phyloP scores from a whole-genome alignment of 2,797 vertebrate genomes.

The Sebastolobus alascanus region DNA sequence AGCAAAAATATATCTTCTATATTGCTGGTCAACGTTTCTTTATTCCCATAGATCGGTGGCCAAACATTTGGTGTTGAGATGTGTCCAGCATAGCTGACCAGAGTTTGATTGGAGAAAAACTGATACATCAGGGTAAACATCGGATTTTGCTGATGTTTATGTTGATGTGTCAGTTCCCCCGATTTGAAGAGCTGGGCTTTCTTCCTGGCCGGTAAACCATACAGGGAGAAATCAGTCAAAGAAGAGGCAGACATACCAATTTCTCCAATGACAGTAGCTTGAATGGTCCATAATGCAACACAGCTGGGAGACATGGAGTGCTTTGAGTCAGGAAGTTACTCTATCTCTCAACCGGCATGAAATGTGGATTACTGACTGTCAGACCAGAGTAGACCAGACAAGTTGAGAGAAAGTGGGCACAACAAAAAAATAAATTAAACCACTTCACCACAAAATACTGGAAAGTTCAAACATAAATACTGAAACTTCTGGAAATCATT shows the following conservation, averaged over 20 bases:
- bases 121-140: constrained; percentile 30
- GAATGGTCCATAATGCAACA: constrained; percentile 30
- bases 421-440: constrained; percentile 10
- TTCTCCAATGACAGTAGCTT: constrained; percentile 30
- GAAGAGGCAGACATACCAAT: constrained; percentile 4
- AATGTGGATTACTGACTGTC: neutral
- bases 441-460: constrained; percentile 27
- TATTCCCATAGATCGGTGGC: constrained; percentile 2
- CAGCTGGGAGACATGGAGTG: constrained; percentile 23
- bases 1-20: neutral
- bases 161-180: neutral
- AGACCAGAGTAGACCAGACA: neutral
- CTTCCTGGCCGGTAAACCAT: constrained; percentile 16
- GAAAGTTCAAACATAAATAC: constrained; percentile 31
- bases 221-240: constrained; percentile 34
- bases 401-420: constrained; percentile 16
- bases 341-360: constrained; percentile 17
- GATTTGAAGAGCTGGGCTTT: constrained; percentile 16
- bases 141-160: constrained; percentile 30
- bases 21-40: constrained; percentile 9
- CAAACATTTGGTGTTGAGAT: constrained; percentile 27
- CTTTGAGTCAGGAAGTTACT: constrained; percentile 10
- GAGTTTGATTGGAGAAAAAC: constrained; percentile 4
- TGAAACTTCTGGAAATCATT: constrained; percentile 52
- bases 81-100: neutral